These are phyloP conservation scores for Aulostomus chinensis DNA, from an alignment of 2,797 vertebrate genomes.

Conservation along the genomic window DNA sequence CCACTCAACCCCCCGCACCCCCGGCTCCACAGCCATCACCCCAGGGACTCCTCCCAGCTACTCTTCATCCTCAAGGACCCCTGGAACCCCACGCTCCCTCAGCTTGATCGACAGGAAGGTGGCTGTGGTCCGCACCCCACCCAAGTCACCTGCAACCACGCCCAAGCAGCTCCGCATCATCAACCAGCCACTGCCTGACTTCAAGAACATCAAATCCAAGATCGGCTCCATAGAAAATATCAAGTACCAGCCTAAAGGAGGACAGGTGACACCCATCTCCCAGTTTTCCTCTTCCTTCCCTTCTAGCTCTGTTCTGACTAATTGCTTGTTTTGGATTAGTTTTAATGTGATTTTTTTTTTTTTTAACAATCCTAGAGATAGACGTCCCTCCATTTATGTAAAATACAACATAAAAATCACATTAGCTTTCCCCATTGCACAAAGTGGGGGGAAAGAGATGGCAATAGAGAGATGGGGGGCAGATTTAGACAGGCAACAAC, in stretches of 20 bases:
- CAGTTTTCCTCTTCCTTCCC: not conserved
- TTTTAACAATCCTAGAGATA: no score
- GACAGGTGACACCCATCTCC: slow-evolving; percentile 84
- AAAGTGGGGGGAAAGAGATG: no score
- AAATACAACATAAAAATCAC: no score
- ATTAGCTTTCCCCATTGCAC: no score
- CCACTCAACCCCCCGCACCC: slow-evolving; percentile 93
- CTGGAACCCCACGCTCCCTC: slow-evolving; percentile 92
- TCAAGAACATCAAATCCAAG: slow-evolving; percentile 96
- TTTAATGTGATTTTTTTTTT: not conserved
- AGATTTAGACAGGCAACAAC: no score
- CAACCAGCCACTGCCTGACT: slow-evolving; percentile 95
- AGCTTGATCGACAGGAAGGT: slow-evolving; percentile 95
- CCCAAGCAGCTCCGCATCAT: slow-evolving; percentile 95
- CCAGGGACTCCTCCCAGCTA: slow-evolving; percentile 96
- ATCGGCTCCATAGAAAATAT: slow-evolving; percentile 97
- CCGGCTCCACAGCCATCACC: slow-evolving; percentile 93
- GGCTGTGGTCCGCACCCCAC: slow-evolving; percentile 93
- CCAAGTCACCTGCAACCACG: slow-evolving; percentile 95
- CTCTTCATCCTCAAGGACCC: slow-evolving; percentile 91
- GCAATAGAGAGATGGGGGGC: no score
- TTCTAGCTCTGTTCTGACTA: not conserved
- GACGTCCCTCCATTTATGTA: no score
- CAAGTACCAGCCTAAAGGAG: slow-evolving; percentile 97
- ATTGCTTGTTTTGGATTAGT: not conserved